phyloP scores from a whole-genome alignment of 1,140 invertebrate species.

The Pseudachorutes palmiensis region DNA sequence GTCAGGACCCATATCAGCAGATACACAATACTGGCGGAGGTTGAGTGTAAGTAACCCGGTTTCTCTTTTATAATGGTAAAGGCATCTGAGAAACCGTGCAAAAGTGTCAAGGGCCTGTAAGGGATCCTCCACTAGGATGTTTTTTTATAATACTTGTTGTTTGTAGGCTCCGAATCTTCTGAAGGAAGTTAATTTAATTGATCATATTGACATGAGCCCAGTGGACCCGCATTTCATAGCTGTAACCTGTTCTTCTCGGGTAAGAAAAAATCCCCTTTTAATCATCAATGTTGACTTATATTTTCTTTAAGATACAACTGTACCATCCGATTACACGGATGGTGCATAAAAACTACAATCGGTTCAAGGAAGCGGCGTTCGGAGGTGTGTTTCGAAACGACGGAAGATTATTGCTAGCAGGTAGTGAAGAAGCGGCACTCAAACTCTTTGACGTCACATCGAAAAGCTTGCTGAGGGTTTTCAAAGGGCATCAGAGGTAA shows the following conservation, averaged over 20 bases:
- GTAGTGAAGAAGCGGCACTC: conserved; percentile 77
- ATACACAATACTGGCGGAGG: conserved; percentile 77
- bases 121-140: no score
- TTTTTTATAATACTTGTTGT: no score
- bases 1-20: conserved; percentile 58
- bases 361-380: conserved; percentile 77
- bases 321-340: conserved; percentile 81
- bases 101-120: no score
- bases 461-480: conserved; percentile 62
- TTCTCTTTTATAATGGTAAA: conserved; percentile 10
- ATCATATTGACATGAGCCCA: conserved; percentile 82
- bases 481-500: conserved; percentile 58
- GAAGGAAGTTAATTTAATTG: conserved; percentile 85
- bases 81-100: neutral
- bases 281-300: no score
- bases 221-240: conserved; percentile 79
- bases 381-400: conserved; percentile 77
- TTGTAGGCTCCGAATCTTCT: conserved; percentile 69
- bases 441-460: conserved; percentile 79
- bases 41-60: conserved; percentile 54
- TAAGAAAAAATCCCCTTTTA: conserved; percentile 43
- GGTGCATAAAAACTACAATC: conserved; percentile 71
- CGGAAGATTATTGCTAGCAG: conserved; percentile 73
- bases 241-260: conserved; percentile 78
- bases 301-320: conserved; percentile 57